phyloP scores from a whole-genome alignment of 2,113 vertebrate genomes.

The Rhinichthys klamathensis region DNA sequence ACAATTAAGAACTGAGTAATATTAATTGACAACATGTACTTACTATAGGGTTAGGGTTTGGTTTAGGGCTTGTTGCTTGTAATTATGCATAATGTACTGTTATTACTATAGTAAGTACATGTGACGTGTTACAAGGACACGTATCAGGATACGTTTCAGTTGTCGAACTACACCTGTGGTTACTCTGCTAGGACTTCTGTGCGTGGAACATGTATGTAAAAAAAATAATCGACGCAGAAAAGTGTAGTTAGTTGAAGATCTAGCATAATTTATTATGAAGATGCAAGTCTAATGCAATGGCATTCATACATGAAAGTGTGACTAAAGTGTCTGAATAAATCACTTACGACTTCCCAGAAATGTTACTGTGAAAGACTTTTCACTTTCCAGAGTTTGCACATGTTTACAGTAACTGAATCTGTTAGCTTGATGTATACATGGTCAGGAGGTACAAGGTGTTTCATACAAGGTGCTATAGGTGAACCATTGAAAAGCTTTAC shows the following conservation, averaged over 20 bases:
- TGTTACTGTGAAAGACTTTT: conserved; percentile 35
- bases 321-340: conserved; percentile 11
- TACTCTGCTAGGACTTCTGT: too few species aligned
- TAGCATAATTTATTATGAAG: not conserved
- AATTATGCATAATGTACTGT: too few species aligned
- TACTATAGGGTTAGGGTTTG: too few species aligned
- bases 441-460: conserved; percentile 40
- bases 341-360: not conserved
- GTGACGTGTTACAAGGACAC: too few species aligned
- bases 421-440: conserved; percentile 23
- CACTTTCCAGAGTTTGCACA: conserved; percentile 17
- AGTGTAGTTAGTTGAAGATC: not conserved
- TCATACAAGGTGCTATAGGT: conserved; percentile 73
- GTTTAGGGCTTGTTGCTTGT: too few species aligned
- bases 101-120: too few species aligned
- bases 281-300: not conserved
- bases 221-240: too few species aligned
- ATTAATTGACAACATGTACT: too few species aligned
- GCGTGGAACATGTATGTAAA: too few species aligned
- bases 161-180: not conserved
- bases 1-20: too few species aligned
- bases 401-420: conserved; percentile 38
- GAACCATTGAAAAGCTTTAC: conserved; percentile 45
- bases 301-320: not conserved
- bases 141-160: not conserved